phyloP scores from a whole-genome alignment of 2,113 vertebrate species.

The Rafetus swinhoei region DNA sequence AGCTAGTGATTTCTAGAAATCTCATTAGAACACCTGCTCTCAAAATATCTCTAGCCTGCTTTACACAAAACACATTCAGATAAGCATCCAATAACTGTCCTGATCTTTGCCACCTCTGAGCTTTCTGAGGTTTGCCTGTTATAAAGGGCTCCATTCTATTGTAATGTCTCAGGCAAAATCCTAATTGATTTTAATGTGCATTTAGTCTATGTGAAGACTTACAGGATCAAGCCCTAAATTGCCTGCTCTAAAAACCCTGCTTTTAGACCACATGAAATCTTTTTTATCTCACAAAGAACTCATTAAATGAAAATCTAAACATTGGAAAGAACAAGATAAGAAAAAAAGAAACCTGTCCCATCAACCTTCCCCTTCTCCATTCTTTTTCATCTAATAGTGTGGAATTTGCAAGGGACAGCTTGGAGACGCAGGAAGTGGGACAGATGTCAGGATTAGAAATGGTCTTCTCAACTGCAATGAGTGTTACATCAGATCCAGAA shows the following conservation, averaged over 20 bases:
- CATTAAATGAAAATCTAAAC: background rate
- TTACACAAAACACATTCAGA: background rate
- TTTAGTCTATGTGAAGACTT: background rate
- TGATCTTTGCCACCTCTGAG: background rate
- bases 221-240: background rate
- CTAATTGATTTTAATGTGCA: background rate
- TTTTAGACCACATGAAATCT: fast-evolving
- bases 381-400: conserved; percentile 80
- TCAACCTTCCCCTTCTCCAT: background rate
- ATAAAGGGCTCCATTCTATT: background rate
- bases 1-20: background rate
- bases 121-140: background rate
- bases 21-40: background rate
- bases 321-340: background rate
- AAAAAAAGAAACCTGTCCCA: background rate
- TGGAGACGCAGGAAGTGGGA: conserved; percentile 92
- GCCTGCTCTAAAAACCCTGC: background rate
- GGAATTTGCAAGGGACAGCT: conserved; percentile 96
- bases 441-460: conserved; percentile 94
- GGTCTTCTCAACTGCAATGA: conserved; percentile 96
- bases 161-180: background rate
- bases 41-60: background rate
- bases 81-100: background rate
- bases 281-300: background rate
- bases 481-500: conserved; percentile 94